Conservation (phyloP, 2,113 vertebrate genomes). For the Brachirus orientalis region DNA sequence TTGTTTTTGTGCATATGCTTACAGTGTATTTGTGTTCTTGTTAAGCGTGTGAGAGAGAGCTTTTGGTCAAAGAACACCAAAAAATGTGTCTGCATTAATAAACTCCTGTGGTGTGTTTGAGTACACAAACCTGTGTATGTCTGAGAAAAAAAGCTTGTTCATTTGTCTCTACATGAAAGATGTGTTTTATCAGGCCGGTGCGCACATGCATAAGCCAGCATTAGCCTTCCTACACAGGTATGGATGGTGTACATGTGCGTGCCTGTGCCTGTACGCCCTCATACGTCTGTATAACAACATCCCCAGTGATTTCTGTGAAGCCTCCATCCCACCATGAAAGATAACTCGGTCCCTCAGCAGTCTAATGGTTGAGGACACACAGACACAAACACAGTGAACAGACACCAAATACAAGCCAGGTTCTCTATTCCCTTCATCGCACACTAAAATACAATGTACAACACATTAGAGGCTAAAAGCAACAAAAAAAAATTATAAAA, state of each 20-base stretch:
- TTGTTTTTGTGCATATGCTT: conserved; percentile 7
- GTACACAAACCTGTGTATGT: not conserved
- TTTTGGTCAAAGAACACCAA: too few species aligned
- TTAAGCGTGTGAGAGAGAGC: not conserved
- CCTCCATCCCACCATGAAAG: conserved; percentile 56
- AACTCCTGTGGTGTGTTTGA: not conserved
- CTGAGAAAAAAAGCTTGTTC: not conserved
- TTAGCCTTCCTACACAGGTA: conserved; percentile 24
- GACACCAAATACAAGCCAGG: not conserved
- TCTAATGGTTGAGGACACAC: conserved; percentile 50
- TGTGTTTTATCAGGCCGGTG: not conserved
- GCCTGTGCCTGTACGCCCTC: conserved; percentile 26
- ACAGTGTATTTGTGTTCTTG: conserved; percentile 1
- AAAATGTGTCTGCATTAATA: not conserved
- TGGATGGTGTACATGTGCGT: conserved; percentile 10
- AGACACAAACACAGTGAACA: conserved; percentile 14
- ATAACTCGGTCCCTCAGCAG: conserved; percentile 46
- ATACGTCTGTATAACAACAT: conserved; percentile 54
- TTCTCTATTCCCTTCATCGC: not conserved
- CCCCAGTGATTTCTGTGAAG: conserved; percentile 59
- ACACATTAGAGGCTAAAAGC: too few species aligned
- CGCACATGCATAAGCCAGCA: not conserved
- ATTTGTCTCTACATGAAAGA: not conserved
- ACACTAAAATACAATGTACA: not conserved
- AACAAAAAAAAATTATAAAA: too few species aligned